A percentile compares a stretch with the other conserved stretches of the same genome.
phyloP scores from a whole-genome alignment of 1,140 invertebrate species.

The Bombus turneri region DNA sequence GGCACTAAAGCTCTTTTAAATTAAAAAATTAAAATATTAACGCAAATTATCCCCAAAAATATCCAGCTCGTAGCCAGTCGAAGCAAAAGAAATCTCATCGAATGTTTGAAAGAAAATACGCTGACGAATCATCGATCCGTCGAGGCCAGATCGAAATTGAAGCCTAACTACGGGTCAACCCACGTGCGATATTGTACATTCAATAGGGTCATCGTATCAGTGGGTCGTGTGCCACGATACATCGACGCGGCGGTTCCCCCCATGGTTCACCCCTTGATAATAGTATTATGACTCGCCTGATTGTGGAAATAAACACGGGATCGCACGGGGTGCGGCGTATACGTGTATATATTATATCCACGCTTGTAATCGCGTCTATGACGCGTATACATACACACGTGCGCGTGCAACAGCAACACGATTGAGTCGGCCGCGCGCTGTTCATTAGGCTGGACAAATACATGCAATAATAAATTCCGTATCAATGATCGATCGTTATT shows the following conservation, averaged over 20 bases:
- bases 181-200: constrained; percentile 52
- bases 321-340: constrained; percentile 55
- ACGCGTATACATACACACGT: constrained; percentile 27
- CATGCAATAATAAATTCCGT: constrained; percentile 68
- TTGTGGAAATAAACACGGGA: constrained; percentile 79
- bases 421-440: constrained; percentile 50
- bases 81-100: neutral
- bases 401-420: constrained; percentile 42
- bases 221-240: constrained; percentile 67
- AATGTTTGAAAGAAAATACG: neutral
- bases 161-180: constrained; percentile 55
- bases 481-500: constrained; percentile 60
- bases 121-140: constrained; percentile 3
- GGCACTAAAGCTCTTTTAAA: too few relatives aligned
- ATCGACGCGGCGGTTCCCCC: constrained; percentile 61
- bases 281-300: constrained; percentile 79
- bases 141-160: constrained; percentile 42
- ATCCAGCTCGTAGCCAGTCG: neutral
- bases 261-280: constrained; percentile 77
- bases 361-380: constrained; percentile 13
- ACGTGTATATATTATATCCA: constrained; percentile 38
- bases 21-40: too few relatives aligned
- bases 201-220: constrained; percentile 76
- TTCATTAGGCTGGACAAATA: constrained; percentile 73
- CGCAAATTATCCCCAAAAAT: neutral